Conservation (phyloP, 2,113 vertebrate species). For the Xyrauchen texanus region DNA sequence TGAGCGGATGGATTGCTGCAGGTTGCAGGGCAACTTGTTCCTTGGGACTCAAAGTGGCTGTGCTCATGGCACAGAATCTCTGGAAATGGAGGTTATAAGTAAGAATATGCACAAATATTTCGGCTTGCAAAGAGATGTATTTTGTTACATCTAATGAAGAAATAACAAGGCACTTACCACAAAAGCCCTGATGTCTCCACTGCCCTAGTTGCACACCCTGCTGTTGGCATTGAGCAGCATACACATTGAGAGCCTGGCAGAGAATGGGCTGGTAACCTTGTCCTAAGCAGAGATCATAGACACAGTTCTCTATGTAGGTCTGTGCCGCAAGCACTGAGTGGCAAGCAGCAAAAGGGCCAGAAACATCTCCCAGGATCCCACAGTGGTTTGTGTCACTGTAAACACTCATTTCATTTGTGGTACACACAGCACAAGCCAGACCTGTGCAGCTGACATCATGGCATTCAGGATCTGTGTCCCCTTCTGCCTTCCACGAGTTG, state of each 20-base stretch:
- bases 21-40: conserved; percentile 64
- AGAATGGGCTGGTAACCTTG: conserved; percentile 61
- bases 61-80: conserved; percentile 66
- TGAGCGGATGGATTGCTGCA: conserved; percentile 61
- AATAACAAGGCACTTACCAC: conserved; percentile 54
- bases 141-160: no score
- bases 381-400: conserved; percentile 55
- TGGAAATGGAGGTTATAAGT: not conserved
- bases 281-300: conserved; percentile 64
- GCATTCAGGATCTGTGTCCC: conserved; percentile 46
- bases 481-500: conserved; percentile 58
- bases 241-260: conserved; percentile 61
- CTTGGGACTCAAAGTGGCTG: conserved; percentile 67
- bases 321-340: conserved; percentile 45
- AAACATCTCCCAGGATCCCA: conserved; percentile 54
- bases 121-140: not conserved
- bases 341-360: conserved; percentile 66
- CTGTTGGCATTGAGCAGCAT: conserved; percentile 65
- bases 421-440: conserved; percentile 54
- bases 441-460: conserved; percentile 44
- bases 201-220: conserved; percentile 42
- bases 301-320: conserved; percentile 59
- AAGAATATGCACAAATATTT: not conserved
- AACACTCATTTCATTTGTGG: conserved; percentile 14
- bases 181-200: conserved; percentile 65